phyloP scores from a whole-genome alignment of 2,113 vertebrate species.

The Hippocampus guttulatus region DNA sequence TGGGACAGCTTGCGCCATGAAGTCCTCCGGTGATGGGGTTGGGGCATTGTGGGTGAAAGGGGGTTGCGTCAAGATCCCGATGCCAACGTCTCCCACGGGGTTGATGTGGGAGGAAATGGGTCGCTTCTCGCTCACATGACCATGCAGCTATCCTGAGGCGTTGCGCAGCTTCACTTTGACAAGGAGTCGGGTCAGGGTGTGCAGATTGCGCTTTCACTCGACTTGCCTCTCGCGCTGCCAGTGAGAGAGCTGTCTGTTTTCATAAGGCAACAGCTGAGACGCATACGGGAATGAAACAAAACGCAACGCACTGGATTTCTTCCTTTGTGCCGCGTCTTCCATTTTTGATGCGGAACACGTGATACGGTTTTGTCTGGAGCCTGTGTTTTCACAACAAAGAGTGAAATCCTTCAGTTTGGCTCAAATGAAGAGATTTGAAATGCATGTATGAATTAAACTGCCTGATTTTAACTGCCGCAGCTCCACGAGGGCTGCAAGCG shows the following conservation, averaged over 20 bases:
- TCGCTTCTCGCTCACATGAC: constrained; percentile 37
- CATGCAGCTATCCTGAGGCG: constrained; percentile 26
- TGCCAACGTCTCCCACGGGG: constrained; percentile 21
- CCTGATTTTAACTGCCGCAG: constrained; percentile 9
- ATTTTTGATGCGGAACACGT: not conserved
- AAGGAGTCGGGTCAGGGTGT: constrained; percentile 27
- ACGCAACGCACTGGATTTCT: not conserved
- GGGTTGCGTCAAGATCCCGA: constrained; percentile 18
- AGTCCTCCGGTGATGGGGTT: constrained; percentile 11
- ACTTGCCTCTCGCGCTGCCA: constrained; percentile 10
- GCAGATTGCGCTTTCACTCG: constrained; percentile 25
- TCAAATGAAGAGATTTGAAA: not conserved
- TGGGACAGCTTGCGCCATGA: constrained; percentile 8
- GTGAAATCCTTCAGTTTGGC: not conserved
- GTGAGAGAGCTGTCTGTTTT: constrained; percentile 13
- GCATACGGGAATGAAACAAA: not conserved
- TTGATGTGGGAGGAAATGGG: constrained; percentile 39
- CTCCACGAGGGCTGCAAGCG: constrained; percentile 27
- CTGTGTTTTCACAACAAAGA: too few species aligned
- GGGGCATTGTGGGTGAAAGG: not conserved
- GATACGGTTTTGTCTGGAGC: not conserved
- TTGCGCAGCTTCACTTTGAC: constrained; percentile 19
- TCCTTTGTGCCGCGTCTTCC: not conserved
- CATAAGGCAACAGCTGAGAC: not conserved
- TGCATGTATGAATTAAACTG: not conserved